Base-by-base conservation (phyloP, 2,113 vertebrate genomes). In the Trochalopteron elliotii region DNA sequence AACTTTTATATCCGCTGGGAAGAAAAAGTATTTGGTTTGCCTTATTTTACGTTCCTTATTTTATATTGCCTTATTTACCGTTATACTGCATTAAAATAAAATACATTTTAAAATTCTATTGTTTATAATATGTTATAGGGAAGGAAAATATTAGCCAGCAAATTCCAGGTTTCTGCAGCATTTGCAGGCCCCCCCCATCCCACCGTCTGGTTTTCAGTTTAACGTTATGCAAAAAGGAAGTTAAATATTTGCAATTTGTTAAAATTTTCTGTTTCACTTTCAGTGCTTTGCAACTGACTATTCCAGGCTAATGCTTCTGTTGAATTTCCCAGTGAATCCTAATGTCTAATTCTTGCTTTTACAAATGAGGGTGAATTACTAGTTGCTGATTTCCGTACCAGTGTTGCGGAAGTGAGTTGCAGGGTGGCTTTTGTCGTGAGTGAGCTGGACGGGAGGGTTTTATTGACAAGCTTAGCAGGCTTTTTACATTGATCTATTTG, bases 341-440 rank as follows among this genome's bases (percentile, higher is more conserved):
- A 24, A 55, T 8, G 23, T 50, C 61, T 8, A 2, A 15, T 71
- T 52, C 17, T 25, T 3, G 6, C 8, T 35, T 49, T 71, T 16
- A 4, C 37, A 15, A 25, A 0, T 3, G 15, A 25, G 20, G 6
- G 4, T 55, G 52, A 27, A 9, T 40, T 57, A 2, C n/a, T 68
- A 0, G 57, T 47, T 28, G 61, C 25, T n/a, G 37, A 3, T 61
- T 93, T 89, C 50, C 16, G 2, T 53, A 20, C 3, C 25, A 14
- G 11, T 5, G 10, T 21, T 27, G 9, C 11, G 45, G 49, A 55
- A 31, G 30, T 3, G 70, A 44, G 24, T 44, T 44, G 79, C 37
- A 13, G 74, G 42, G 10, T 57, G 37, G 4, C 52, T 22, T 79
- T 33, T 3, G 4, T 37, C 30, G 17, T 5, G 9, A 47, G 35